Evolutionary conservation across 1,140 invertebrate species (phyloP), one percentile per base, ranked within the genome.

Genomic region (Ceratina australensis): DNA sequence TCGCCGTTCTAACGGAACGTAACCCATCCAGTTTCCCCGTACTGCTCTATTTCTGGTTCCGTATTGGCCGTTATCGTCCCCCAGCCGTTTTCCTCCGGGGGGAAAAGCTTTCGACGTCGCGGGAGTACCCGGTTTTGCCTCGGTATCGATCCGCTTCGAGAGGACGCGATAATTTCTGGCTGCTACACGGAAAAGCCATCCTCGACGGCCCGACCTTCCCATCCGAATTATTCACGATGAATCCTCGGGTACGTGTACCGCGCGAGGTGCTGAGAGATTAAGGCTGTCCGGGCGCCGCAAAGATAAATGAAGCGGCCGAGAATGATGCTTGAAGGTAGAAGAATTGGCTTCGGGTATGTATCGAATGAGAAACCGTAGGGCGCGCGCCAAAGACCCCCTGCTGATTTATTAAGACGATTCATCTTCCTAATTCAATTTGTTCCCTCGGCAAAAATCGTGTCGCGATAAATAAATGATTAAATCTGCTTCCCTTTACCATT

Each of bases 111-210:
- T 20, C 61, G 8, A 12, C 18, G 33, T 63, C 33, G 57, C 8
- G 47, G 42, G 20, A 66, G 22, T 8, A 8, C 33, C 33, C 22
- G 3, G 18, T 26, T 33, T 2, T 4, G 26, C 13, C 16, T n/a
- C n/a, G 22, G 50, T n/a, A 56, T 33, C 3, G 26, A 42, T 68
- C 2, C 26, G 50, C 0, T 68, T 68, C 50, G n/a, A 56, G 47
- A 20, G 52, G 26, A 56, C n/a, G 26, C 26, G 66, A 68, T 68
- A 33, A 33, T 56, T 68, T 68, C n/a, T 56, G 18, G n/a, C 18
- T 20, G 66, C 18, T 68, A 56, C 49, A 33, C 24, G 65, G 49
- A 20, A 16, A 33, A 54, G 4, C 65, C 65, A 33, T 54, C 65
- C 28, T 67, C 24, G 13, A 42, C 5, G 8, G n/a, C n/a, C 12